Evolutionary conservation across 2,113 vertebrate genomes (phyloP).

Genomic region (Excalfactoria chinensis): DNA sequence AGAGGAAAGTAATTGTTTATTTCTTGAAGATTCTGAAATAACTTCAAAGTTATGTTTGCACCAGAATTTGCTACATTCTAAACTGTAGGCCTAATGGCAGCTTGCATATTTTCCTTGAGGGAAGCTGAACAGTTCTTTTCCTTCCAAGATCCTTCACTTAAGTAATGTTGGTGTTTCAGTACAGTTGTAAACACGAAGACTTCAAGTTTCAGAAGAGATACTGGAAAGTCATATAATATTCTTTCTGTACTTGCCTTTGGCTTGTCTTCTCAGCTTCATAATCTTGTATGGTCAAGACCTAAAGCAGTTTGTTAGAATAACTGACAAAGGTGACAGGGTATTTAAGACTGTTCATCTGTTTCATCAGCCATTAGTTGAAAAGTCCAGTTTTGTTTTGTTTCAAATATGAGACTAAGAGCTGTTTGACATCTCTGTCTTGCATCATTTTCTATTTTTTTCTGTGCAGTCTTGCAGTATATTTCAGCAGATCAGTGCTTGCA

Average conservation of each 20-base stretch:
- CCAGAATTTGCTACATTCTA: neutral
- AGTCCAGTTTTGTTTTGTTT: neutral
- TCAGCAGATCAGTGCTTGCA: neutral
- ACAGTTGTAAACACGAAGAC: neutral
- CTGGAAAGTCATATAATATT: neutral
- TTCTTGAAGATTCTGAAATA: neutral
- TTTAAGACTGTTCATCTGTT: constrained; percentile 7
- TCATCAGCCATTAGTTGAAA: neutral
- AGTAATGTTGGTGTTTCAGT: neutral
- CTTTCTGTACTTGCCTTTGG: neutral
- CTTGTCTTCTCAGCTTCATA: neutral
- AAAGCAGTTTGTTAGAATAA: neutral
- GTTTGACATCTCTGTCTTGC: neutral
- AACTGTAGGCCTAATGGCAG: neutral
- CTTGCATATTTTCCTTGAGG: neutral
- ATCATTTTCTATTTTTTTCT: neutral
- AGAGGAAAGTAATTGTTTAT: neutral
- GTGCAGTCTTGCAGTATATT: neutral
- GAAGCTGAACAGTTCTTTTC: neutral
- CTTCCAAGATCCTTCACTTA: neutral
- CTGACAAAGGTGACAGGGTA: neutral
- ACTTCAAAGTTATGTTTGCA: neutral
- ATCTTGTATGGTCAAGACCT: neutral
- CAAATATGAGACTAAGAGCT: neutral
- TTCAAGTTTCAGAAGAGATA: neutral